Evolutionary conservation across 30 jellyfish, hydroid and myxozoan genomes (phyloP).

Genomic region (Nemopilema nomurai): DNA sequence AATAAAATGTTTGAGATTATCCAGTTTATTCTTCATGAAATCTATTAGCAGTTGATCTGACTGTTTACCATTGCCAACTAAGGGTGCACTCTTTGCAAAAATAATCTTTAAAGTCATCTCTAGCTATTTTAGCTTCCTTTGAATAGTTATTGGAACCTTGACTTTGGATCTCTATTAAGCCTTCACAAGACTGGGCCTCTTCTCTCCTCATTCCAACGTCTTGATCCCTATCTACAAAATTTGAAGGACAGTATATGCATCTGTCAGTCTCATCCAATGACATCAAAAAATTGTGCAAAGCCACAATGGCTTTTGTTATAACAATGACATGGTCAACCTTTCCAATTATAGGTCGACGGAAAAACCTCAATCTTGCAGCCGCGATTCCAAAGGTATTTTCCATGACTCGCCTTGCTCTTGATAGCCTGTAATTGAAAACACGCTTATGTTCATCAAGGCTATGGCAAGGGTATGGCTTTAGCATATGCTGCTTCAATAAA

Average conservation of each 20-base stretch:
- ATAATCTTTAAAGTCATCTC: not conserved
- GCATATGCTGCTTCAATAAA: conserved; percentile 14
- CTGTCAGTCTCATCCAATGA: not conserved
- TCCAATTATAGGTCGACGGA: conserved; percentile 12
- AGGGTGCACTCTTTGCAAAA: not conserved
- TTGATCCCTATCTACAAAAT: not conserved
- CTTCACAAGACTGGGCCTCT: not conserved
- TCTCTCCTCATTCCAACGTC: not conserved
- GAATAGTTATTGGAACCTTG: not conserved
- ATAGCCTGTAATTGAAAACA: conserved; percentile 4
- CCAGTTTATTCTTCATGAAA: not conserved
- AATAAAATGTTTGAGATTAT: not conserved
- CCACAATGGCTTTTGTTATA: conserved; percentile 28
- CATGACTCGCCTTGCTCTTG: not conserved
- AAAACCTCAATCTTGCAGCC: conserved; percentile 9
- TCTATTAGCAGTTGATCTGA: not conserved
- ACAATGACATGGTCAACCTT: conserved; percentile 2
- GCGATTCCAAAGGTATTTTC: conserved; percentile 22
- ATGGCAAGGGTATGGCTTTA: conserved; percentile 19
- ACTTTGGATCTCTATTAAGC: not conserved
- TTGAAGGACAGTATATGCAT: not conserved
- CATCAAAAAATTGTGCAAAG: conserved; percentile 24
- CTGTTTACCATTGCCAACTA: not conserved
- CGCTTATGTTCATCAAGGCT: conserved; percentile 17
- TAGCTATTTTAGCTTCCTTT: not conserved